Conservation (phyloP, 2,797 vertebrate species). For the Anas flavirostris region DNA sequence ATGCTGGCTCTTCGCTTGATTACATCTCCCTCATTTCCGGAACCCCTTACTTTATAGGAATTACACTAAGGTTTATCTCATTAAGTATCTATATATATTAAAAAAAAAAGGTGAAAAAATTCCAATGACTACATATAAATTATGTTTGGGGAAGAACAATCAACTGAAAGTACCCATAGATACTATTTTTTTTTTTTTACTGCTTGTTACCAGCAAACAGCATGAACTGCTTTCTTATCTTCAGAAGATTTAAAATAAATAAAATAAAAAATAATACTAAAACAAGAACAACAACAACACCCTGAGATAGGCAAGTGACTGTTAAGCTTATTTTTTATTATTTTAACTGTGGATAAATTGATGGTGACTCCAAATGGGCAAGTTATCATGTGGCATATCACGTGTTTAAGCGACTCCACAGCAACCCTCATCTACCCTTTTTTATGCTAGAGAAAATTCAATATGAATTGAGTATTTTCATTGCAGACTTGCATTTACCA, state of each 20-base stretch:
- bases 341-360: neutral
- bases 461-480: neutral
- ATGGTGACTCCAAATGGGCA: neutral
- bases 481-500: neutral
- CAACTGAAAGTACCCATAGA: fast-evolving
- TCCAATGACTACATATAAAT: neutral
- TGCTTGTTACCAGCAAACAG: neutral
- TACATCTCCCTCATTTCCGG: neutral
- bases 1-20: neutral
- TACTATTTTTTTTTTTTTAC: neutral
- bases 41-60: neutral
- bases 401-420: neutral
- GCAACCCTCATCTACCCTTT: neutral
- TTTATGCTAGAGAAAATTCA: neutral
- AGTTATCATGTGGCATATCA: neutral
- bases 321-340: neutral
- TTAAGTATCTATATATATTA: fast-evolving
- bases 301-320: neutral
- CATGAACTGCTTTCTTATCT: neutral
- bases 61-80: neutral
- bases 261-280: neutral
- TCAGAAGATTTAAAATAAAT: neutral
- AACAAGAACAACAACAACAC: neutral
- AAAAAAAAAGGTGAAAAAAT: fast-evolving
- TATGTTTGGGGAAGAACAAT: neutral